Conservation (phyloP, 2,797 vertebrate species). For the Helarctos malayanus region DNA sequence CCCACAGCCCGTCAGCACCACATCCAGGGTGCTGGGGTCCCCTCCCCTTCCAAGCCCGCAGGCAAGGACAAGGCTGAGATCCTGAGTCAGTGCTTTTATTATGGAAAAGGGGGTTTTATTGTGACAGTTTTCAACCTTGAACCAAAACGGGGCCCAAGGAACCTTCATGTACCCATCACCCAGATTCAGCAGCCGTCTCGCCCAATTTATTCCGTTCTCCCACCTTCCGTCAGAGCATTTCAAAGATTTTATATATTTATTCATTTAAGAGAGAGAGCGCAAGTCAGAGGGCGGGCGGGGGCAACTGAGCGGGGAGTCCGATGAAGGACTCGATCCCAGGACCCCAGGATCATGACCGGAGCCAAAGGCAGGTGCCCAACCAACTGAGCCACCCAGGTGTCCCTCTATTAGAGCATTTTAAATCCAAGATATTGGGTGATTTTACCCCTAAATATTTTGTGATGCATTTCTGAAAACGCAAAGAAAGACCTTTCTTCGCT, state of each 20-base stretch:
- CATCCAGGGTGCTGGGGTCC: fast-evolving
- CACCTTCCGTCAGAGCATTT: background rate
- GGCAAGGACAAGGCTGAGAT: background rate
- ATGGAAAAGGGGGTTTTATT: background rate
- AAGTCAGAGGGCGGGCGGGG: too few relatives aligned
- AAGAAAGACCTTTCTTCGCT: background rate
- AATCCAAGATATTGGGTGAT: background rate
- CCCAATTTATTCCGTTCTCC: background rate
- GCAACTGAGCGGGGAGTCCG: too few relatives aligned
- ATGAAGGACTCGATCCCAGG: too few relatives aligned
- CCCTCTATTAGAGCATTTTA: background rate
- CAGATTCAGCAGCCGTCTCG: background rate
- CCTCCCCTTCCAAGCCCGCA: background rate
- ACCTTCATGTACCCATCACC: background rate
- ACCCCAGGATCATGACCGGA: background rate
- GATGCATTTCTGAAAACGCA: background rate
- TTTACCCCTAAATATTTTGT: background rate
- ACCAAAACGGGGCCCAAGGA: background rate
- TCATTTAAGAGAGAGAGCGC: too few relatives aligned
- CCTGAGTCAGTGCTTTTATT: background rate
- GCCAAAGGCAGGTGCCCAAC: too few relatives aligned
- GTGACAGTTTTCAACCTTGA: background rate
- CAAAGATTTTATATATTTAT: background rate
- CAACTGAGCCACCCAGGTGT: too few relatives aligned
- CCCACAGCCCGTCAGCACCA: background rate